phyloP scores from a whole-genome alignment of 2,888 invertebrate species.

The Orthosia incerta region DNA sequence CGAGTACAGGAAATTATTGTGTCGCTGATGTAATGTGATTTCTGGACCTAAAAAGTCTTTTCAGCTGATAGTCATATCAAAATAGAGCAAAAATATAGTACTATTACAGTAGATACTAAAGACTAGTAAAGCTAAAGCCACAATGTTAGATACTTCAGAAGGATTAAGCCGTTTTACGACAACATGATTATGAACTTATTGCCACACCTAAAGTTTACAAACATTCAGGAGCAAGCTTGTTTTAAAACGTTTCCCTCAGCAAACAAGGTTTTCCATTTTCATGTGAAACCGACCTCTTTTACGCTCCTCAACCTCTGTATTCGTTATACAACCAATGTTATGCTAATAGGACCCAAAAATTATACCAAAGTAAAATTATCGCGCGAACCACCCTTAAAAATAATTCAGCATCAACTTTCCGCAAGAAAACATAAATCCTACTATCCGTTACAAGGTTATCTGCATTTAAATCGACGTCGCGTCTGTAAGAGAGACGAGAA shows the following conservation, averaged over 20 bases:
- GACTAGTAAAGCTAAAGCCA: not conserved
- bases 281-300: conserved; percentile 32
- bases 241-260: conserved; percentile 1
- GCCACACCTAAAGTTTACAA: not conserved
- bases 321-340: conserved; percentile 34
- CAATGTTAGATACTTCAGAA: not conserved
- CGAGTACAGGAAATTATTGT: conserved; percentile 32
- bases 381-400: conserved; percentile 42
- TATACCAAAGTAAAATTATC: conserved; percentile 51
- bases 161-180: not conserved
- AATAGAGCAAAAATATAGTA: not conserved
- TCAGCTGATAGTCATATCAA: not conserved
- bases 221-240: not conserved
- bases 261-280: conserved; percentile 24
- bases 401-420: conserved; percentile 35
- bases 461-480: conserved; percentile 61
- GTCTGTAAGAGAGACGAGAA: conserved; percentile 40
- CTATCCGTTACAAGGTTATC: conserved; percentile 54
- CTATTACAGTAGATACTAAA: not conserved
- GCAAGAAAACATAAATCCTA: conserved; percentile 55
- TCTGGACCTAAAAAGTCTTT: not conserved
- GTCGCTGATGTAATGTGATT: conserved; percentile 5
- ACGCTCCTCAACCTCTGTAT: conserved; percentile 31
- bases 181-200: not conserved
- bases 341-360: conserved; percentile 34